Evolutionary conservation across 2,797 vertebrate species (phyloP), one percentile per base, ranked within the genome.

Genomic region (Melanotaenia parkinsoni): DNA sequence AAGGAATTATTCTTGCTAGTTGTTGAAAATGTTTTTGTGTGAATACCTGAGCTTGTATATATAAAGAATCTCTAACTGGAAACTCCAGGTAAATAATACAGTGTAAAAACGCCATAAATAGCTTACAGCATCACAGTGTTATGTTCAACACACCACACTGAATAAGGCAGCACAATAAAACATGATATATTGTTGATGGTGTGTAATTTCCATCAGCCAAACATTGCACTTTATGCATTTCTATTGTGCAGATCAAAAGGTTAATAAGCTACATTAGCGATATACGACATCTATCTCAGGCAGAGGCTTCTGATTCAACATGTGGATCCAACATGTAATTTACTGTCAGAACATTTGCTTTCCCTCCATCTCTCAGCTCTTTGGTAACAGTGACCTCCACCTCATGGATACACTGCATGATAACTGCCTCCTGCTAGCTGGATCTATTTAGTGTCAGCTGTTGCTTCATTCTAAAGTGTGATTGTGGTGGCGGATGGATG

Each of bases 321-420:
- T 70, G 64, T 73, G 85, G 79, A 81, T 83, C 61, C 73, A 40
- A 58, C 70, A 77, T 81, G 84, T 88, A 85, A 92, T 91, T 91
- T 85, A 87, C 72, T 76, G 69, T 76, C 58, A 63, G 67, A 72
- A 47, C 81, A 69, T 85, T 86, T 83, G 73, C 70, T 60, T 59
- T 83, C 68, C 75, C 66, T 79, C 71, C 79, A 74, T 87, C 80
- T 87, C 79, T 76, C 77, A 78, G 67, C 66, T 76, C 74, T 60
- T 50, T 68, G 68, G 83, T 68, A 72, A 86, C 75, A 43, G 58
- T 90, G 90, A 91, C 91, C 89, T 89, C 89, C 81, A 87, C 90
- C 86, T 88, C 82, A 51, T 45, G 73, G 80, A 62, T 77, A 32
- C 77, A 67, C 75, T 84, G 76, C 50, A 77, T 86, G 72, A 72